Evolutionary conservation across 2,797 vertebrate genomes (phyloP).

Genomic region (Bucorvus abyssinicus): DNA sequence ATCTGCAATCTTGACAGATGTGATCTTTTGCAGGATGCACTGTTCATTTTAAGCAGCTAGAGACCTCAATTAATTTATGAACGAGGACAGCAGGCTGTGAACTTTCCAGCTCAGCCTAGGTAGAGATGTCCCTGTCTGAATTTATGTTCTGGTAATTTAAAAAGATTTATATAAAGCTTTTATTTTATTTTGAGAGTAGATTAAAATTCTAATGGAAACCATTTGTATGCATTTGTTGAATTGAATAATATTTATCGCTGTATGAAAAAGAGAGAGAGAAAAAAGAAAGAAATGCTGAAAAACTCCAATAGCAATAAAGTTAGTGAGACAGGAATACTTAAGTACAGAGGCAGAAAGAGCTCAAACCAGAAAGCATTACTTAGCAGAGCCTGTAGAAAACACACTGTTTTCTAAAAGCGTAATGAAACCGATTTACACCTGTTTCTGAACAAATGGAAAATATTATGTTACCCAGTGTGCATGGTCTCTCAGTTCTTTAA

Average conservation of each 20-base stretch:
- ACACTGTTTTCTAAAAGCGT: constrained; percentile 39
- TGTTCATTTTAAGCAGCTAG: constrained; percentile 71
- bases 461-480: neutral
- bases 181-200: constrained; percentile 77
- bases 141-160: constrained; percentile 77
- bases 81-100: constrained; percentile 73
- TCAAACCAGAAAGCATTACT: constrained; percentile 11
- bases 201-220: constrained; percentile 81
- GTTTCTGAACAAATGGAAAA: constrained; percentile 1
- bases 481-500: neutral
- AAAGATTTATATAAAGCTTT: constrained; percentile 78
- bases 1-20: constrained; percentile 81
- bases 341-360: constrained; percentile 57
- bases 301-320: constrained; percentile 68
- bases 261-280: constrained; percentile 15
- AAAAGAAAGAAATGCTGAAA: constrained; percentile 63
- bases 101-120: constrained; percentile 59
- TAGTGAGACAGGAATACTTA: constrained; percentile 69
- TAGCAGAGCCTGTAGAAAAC: constrained; percentile 23
- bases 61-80: constrained; percentile 81
- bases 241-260: constrained; percentile 75
- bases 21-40: constrained; percentile 76
- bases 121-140: constrained; percentile 72
- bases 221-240: constrained; percentile 80
- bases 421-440: constrained; percentile 55